Base-by-base conservation (phyloP, 2,888 invertebrate species). In the Ochlodes sylvanus region DNA sequence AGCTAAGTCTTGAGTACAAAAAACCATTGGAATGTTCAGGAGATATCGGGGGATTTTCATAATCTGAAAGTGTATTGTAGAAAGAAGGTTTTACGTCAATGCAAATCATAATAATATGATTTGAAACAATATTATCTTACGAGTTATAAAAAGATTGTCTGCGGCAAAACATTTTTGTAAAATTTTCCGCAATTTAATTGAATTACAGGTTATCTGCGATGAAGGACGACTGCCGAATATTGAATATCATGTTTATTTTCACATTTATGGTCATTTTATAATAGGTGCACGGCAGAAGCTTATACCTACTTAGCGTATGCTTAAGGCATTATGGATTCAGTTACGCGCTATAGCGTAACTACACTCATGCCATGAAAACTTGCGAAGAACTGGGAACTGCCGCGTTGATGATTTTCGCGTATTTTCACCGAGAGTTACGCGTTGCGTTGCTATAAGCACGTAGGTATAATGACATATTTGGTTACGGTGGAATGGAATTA, bases 1-100 rank as follows among this genome's bases (percentile, higher is more conserved):
- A n/a, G 34, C 12, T 3, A 12, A 38, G 9, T 0, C 34, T 34
- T 34, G 7, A 1, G 34, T 12, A 38, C 38, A 38, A 38, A n/a
- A 27, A 7, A 7, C n/a, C 2, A 19, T 21, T 54, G 54, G 54
- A 54, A 54, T 54, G 54, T 54, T n/a, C 27, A 32, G 19, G 14
- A 14, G 58, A 62, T 62, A 62, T 38, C 50, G 38, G 62, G 62
- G 62, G 15, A 44, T 62, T 62, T 62, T 62, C n/a, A 0, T 52
- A 62, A 62, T 62, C 62, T 50, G n/a, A 47, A 47, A 61, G 21
- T 27, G 38, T 7, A 52, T 34, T 21, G 10, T 54, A 2, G 17
- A n/a, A 32, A 27, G 12, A 2, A 32, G 54, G n/a, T 54, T 54
- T 54, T 54, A 7, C 54, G 54, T 54, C 54, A 54, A 32, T 54